Evolutionary conservation across 2,888 invertebrate species (phyloP).

Genomic region (Lingula anatina): DNA sequence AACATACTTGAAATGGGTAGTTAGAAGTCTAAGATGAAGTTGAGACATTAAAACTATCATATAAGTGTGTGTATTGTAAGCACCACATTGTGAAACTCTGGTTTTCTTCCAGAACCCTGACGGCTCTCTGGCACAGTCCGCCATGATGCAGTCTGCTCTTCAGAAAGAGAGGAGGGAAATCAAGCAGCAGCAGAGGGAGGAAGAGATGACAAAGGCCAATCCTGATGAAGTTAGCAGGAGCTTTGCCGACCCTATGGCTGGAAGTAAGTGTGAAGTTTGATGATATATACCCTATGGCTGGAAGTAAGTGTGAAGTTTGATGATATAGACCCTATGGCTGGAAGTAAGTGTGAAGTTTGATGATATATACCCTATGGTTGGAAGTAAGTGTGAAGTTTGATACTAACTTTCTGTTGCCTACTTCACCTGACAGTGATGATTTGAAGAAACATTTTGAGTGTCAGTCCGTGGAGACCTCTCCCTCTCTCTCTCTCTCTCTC

Average conservation of each 20-base stretch:
- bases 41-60: background rate
- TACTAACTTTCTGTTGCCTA: too few species aligned
- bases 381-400: too few species aligned
- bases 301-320: slow-evolving; percentile 55
- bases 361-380: too few species aligned
- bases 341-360: too few species aligned
- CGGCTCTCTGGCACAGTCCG: slow-evolving; percentile 96
- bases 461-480: too few species aligned
- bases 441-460: too few species aligned
- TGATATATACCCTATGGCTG: slow-evolving; percentile 91
- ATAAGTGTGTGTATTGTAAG: background rate
- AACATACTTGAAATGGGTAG: background rate
- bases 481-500: too few species aligned
- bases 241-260: slow-evolving; percentile 89
- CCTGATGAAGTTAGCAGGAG: slow-evolving; percentile 65
- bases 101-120: slow-evolving; percentile 94
- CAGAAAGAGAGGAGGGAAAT: slow-evolving; percentile 95
- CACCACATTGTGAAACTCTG: too few species aligned
- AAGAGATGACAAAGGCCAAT: slow-evolving; percentile 89
- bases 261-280: too few species aligned
- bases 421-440: too few species aligned
- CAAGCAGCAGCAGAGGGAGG: slow-evolving; percentile 69
- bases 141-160: slow-evolving; percentile 98
- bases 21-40: too few species aligned
- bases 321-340: too few species aligned